Percentiles rank a stretch among this genome's conserved stretches.
phyloP scores from a whole-genome alignment of 2,113 vertebrate species.

The Rhabdornis inornatus region DNA sequence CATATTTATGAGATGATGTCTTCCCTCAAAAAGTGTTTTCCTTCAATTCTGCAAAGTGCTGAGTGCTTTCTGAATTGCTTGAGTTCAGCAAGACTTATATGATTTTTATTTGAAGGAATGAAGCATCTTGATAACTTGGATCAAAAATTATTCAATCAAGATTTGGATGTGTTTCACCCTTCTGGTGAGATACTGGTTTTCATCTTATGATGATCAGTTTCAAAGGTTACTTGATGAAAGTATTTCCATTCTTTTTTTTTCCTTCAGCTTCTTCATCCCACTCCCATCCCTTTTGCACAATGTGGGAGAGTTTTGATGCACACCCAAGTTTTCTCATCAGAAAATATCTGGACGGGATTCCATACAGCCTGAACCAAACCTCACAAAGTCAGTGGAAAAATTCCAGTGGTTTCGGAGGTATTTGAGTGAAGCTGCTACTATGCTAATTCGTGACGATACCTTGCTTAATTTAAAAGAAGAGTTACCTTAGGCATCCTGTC shows the following conservation, averaged over 20 bases:
- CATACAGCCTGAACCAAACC: neutral
- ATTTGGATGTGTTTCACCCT: neutral
- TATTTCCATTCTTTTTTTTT: neutral
- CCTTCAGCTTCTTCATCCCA: neutral
- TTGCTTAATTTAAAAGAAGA: neutral
- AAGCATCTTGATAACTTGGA: neutral
- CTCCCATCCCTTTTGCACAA: neutral
- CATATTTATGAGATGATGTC: neutral
- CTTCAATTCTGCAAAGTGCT: neutral
- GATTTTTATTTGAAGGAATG: neutral
- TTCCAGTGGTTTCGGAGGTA: neutral
- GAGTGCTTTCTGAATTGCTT: neutral
- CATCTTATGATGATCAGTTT: neutral
- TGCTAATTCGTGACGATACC: neutral
- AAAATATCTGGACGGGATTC: neutral
- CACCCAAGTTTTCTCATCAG: neutral
- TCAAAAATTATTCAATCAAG: neutral
- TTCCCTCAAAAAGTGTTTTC: neutral
- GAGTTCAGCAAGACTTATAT: neutral
- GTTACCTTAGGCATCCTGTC: neutral
- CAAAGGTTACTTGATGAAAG: neutral
- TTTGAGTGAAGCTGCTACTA: neutral
- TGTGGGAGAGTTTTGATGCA: neutral
- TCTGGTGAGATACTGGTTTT: neutral
- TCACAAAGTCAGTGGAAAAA: neutral